A percentile compares a stretch with the other conserved stretches of the same genome.
Conservation (phyloP, 2,797 vertebrate species). For the Diplodus puntazzo region DNA sequence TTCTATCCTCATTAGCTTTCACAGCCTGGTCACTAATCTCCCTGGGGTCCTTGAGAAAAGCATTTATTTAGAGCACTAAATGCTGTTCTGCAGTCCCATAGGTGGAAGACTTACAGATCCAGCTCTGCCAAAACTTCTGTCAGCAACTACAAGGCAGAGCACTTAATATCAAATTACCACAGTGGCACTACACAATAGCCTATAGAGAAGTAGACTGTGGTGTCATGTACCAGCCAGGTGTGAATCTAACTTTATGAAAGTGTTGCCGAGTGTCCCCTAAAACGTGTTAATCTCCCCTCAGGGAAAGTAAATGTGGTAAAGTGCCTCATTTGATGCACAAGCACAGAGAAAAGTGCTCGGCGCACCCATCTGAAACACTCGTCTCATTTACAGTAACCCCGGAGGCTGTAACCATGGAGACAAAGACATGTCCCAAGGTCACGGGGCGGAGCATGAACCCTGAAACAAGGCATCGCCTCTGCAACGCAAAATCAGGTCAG, state of each 20-base stretch:
- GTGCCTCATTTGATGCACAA: slow-evolving; percentile 34
- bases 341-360: slow-evolving; percentile 19
- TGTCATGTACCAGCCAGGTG: slow-evolving; percentile 11
- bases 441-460: slow-evolving; percentile 53
- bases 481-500: slow-evolving; percentile 67
- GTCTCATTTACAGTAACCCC: slow-evolving; percentile 55
- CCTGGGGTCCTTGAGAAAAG: too few species aligned
- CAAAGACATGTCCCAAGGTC: slow-evolving; percentile 61
- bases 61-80: not conserved
- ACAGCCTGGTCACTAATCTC: too few species aligned
- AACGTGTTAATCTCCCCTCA: slow-evolving; percentile 5
- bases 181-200: slow-evolving; percentile 16
- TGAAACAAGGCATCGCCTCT: slow-evolving; percentile 52
- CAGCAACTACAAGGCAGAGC: slow-evolving; percentile 10
- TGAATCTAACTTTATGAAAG: slow-evolving; percentile 11
- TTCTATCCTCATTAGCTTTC: too few species aligned
- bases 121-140: slow-evolving; percentile 4
- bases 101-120: not conserved
- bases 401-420: slow-evolving; percentile 60
- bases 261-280: slow-evolving; percentile 18
- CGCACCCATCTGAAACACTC: slow-evolving; percentile 7
- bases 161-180: slow-evolving; percentile 21
- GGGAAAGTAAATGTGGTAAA: slow-evolving; percentile 33
- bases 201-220: not conserved
- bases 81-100: not conserved